Evolutionary conservation across 2,888 invertebrate genomes (phyloP).

Genomic region (Fissipunctia ypsillon): DNA sequence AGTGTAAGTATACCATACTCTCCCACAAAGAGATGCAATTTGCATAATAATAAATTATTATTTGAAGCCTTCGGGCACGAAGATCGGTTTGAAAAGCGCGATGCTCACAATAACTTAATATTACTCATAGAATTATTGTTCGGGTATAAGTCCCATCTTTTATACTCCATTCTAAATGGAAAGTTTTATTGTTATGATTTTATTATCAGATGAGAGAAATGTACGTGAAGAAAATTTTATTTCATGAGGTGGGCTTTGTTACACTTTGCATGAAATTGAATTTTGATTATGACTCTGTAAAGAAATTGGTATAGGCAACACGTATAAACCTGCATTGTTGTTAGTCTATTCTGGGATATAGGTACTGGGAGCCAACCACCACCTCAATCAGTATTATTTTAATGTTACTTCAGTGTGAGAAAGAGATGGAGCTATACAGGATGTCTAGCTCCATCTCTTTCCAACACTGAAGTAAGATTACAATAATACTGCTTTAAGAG

Average conservation of each 20-base stretch:
- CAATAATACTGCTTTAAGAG: too few relatives aligned
- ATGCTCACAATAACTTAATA: conserved; percentile 73
- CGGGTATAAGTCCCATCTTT: conserved; percentile 35
- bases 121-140: conserved; percentile 56
- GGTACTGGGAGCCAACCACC: too few relatives aligned
- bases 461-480: too few relatives aligned
- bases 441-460: too few relatives aligned
- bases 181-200: conserved; percentile 64
- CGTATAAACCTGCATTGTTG: neutral
- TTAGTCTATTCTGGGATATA: neutral
- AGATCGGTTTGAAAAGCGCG: conserved; percentile 75
- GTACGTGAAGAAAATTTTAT: conserved; percentile 56
- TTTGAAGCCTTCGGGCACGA: conserved; percentile 77
- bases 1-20: conserved; percentile 76
- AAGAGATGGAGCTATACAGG: too few relatives aligned
- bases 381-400: too few relatives aligned
- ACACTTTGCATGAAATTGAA: conserved; percentile 52
- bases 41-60: conserved; percentile 88
- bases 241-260: conserved; percentile 27
- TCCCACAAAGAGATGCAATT: conserved; percentile 84
- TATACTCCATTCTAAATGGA: conserved; percentile 55
- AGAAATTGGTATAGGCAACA: conserved; percentile 4
- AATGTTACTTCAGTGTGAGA: too few relatives aligned
- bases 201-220: conserved; percentile 58
- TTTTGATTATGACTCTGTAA: conserved; percentile 40